phyloP scores from a whole-genome alignment of 2,888 invertebrate species.

The Mimumesa dahlbomi region DNA sequence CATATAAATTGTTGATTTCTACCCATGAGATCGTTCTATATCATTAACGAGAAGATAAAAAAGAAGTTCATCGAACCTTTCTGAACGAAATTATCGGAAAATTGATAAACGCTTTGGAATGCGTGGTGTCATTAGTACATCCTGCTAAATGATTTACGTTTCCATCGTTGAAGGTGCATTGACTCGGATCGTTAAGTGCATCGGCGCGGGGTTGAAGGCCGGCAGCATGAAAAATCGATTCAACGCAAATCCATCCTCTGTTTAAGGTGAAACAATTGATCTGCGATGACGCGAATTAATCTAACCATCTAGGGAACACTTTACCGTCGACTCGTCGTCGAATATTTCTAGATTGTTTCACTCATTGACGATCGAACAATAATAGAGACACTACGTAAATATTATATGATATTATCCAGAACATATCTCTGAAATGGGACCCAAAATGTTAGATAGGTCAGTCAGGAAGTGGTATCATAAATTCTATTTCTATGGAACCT shows the following conservation, averaged over 20 bases:
- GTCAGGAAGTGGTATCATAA: slow-evolving; percentile 24
- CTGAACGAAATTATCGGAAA: not conserved
- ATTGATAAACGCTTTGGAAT: not conserved
- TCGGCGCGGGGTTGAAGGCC: slow-evolving; percentile 40
- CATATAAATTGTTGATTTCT: too few relatives aligned
- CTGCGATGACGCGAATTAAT: slow-evolving; percentile 4
- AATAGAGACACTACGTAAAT: too few relatives aligned
- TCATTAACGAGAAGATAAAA: not conserved
- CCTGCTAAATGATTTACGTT: slow-evolving; percentile 9
- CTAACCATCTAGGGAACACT: slow-evolving; percentile 19
- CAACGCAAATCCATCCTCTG: slow-evolving; percentile 58
- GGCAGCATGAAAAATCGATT: slow-evolving; percentile 41
- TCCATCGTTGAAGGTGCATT: slow-evolving; percentile 44
- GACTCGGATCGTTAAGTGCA: slow-evolving; percentile 42
- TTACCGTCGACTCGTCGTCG: not conserved
- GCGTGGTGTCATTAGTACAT: not conserved
- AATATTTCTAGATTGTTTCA: too few relatives aligned
- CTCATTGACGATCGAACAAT: too few relatives aligned
- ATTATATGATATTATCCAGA: too few relatives aligned
- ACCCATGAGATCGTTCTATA: too few relatives aligned
- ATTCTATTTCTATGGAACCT: slow-evolving; percentile 26
- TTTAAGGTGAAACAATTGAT: slow-evolving; percentile 57
- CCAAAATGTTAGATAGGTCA: slow-evolving; percentile 50
- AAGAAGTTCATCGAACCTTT: not conserved
- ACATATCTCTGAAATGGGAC: not conserved